Conservation (phyloP, 2,888 invertebrate species). For the Caenorhabditis becei region DNA sequence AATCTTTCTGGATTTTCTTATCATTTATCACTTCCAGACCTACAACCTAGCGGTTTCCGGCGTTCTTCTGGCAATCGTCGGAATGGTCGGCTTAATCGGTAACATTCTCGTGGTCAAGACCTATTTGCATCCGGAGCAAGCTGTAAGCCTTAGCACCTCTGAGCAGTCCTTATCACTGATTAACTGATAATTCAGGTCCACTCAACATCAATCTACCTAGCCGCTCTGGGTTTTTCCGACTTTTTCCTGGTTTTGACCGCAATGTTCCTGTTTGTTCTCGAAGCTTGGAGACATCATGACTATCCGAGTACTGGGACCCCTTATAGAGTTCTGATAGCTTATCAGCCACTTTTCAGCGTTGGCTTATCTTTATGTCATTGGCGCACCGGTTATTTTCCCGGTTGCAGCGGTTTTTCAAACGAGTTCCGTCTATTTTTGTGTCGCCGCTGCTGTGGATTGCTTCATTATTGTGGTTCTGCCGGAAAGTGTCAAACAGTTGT, state of each 20-base stretch:
- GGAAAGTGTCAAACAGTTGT: constrained; percentile 69
- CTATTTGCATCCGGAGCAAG: constrained; percentile 69
- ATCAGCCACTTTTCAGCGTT: constrained; percentile 68
- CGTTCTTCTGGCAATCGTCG: constrained; percentile 77
- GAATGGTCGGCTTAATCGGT: constrained; percentile 76
- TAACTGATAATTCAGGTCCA: constrained; percentile 59
- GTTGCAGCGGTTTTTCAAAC: constrained; percentile 80
- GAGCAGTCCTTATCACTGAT: too few species aligned
- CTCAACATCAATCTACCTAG: constrained; percentile 79
- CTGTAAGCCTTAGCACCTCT: constrained; percentile 25
- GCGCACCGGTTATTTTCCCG: constrained; percentile 79
- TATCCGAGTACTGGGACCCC: constrained; percentile 77
- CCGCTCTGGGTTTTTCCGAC: constrained; percentile 78
- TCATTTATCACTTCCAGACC: constrained; percentile 64
- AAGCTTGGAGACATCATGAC: constrained; percentile 81
- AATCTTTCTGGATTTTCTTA: too few species aligned
- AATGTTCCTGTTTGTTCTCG: constrained; percentile 81
- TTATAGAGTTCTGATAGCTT: background rate
- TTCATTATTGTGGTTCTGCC: constrained; percentile 76
- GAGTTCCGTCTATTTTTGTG: constrained; percentile 80
- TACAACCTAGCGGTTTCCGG: constrained; percentile 80
- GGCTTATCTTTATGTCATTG: constrained; percentile 77
- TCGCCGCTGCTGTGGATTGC: constrained; percentile 80
- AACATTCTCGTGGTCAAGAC: constrained; percentile 78
- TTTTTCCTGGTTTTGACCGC: constrained; percentile 80